These are phyloP conservation scores for Erinaceus europaeus DNA, from an alignment of 2,113 vertebrate genomes.

Conservation along the genomic window DNA sequence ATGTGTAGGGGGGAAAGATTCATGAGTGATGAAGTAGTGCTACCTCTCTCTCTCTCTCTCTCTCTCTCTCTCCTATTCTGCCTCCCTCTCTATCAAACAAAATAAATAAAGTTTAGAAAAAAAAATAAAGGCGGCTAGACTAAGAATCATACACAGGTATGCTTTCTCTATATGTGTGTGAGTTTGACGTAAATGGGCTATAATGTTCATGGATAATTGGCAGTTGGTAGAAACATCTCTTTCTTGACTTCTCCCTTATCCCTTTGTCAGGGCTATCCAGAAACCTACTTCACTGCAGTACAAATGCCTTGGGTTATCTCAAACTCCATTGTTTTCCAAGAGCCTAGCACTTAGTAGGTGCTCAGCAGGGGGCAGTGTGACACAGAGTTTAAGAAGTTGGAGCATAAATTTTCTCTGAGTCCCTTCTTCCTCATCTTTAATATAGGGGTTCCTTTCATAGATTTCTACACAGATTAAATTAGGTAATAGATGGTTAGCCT, in stretches of 20 bases:
- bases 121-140: neutral
- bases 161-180: accelerated
- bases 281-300: neutral
- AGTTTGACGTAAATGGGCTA: neutral
- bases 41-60: no score
- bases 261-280: neutral
- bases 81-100: no score
- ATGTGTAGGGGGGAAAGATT: no score
- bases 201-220: no score
- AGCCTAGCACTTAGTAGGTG: constrained; percentile 64
- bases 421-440: constrained; percentile 31
- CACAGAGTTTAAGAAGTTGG: constrained; percentile 38
- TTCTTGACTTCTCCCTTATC: neutral
- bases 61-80: no score
- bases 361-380: constrained; percentile 74
- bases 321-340: neutral
- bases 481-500: neutral
- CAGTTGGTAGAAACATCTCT: neutral
- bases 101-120: neutral
- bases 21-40: no score
- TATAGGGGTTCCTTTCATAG: neutral
- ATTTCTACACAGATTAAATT: neutral
- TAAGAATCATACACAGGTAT: neutral
- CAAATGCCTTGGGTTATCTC: neutral
- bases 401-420: accelerated